Percentiles rank a stretch among this genome's conserved stretches.
Conservation (phyloP, 2,888 invertebrate species). For the Trachelus iudaicus region DNA sequence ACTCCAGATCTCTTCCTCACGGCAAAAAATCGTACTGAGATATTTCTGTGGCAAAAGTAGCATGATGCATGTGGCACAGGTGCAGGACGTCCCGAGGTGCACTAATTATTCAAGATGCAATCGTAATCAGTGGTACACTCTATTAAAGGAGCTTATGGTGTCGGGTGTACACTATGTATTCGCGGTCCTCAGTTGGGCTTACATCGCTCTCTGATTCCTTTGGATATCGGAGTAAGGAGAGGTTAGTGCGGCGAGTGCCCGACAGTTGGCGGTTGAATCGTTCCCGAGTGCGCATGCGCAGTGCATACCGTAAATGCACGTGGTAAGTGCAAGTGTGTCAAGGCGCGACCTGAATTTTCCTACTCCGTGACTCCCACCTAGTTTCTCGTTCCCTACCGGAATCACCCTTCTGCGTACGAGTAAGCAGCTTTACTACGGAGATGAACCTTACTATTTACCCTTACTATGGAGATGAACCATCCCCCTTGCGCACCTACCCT, state of each 20-base stretch:
- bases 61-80: not conserved
- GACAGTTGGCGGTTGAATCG: conserved; percentile 18
- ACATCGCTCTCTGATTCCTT: not conserved
- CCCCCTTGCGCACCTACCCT: not conserved
- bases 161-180: too few relatives aligned
- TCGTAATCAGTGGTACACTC: not conserved
- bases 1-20: too few relatives aligned
- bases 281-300: conserved; percentile 47
- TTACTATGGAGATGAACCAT: not conserved
- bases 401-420: not conserved
- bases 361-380: conserved; percentile 41
- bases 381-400: not conserved
- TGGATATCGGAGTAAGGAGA: not conserved
- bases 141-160: not conserved
- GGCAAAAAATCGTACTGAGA: not conserved
- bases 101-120: not conserved
- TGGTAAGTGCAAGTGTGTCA: conserved; percentile 66
- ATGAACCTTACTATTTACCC: not conserved
- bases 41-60: not conserved
- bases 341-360: conserved; percentile 67
- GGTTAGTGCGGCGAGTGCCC: not conserved
- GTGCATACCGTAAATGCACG: conserved; percentile 55
- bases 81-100: not conserved
- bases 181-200: not conserved
- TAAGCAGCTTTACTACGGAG: not conserved